phyloP scores from a whole-genome alignment of 1,140 invertebrate genomes.

The Homarus americanus region DNA sequence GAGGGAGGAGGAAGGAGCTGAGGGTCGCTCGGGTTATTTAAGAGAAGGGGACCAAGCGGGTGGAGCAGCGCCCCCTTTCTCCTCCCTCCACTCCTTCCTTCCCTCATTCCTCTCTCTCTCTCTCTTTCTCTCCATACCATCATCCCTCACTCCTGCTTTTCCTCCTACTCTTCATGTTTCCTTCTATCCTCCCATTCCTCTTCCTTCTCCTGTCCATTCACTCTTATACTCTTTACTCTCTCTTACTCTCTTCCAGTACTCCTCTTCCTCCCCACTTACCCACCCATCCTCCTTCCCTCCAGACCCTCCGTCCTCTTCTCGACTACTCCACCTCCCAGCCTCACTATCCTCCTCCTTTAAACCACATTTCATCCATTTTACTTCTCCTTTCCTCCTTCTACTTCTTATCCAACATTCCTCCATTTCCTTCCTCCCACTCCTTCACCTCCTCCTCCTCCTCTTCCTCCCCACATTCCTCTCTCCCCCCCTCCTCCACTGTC shows the following conservation, averaged over 20 bases:
- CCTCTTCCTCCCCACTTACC: slow-evolving; percentile 1
- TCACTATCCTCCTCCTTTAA: slow-evolving; percentile 39
- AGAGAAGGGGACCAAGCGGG: slow-evolving; percentile 5
- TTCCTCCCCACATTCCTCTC: background rate
- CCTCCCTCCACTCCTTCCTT: slow-evolving; percentile 19
- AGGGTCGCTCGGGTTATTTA: slow-evolving; percentile 22
- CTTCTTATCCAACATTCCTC: background rate
- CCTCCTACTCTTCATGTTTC: slow-evolving; percentile 4
- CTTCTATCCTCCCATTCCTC: slow-evolving; percentile 17
- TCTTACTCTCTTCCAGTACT: slow-evolving; percentile 4
- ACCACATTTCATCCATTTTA: slow-evolving; percentile 1
- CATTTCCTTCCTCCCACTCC: background rate
- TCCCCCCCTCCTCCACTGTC: slow-evolving; percentile 2
- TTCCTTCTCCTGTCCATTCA: background rate
- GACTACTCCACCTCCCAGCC: slow-evolving; percentile 3
- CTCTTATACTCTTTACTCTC: background rate
- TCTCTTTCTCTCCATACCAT: slow-evolving; percentile 40
- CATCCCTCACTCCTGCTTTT: slow-evolving; percentile 10
- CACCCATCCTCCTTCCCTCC: background rate
- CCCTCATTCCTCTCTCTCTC: slow-evolving; percentile 21
- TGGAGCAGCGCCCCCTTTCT: background rate
- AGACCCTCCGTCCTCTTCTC: slow-evolving; percentile 11
- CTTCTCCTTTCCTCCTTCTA: slow-evolving; percentile 6
- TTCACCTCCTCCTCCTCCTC: background rate
- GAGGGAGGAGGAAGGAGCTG: background rate